Evolutionary conservation across 2,888 invertebrate species (phyloP).

Genomic region (Parnassius apollo): DNA sequence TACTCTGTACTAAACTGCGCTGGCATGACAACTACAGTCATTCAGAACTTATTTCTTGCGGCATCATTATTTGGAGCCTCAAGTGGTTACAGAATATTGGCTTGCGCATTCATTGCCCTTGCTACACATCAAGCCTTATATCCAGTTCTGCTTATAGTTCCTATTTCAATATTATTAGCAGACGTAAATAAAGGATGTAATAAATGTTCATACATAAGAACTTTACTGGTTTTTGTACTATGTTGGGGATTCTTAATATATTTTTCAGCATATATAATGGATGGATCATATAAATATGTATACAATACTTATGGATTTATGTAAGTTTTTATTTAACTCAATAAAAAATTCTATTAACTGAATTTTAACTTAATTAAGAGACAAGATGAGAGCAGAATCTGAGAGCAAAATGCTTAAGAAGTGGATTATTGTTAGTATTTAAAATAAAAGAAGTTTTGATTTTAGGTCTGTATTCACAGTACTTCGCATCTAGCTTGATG

Average conservation of each 20-base stretch:
- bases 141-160: constrained; percentile 91
- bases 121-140: constrained; percentile 92
- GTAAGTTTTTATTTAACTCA: constrained; percentile 70
- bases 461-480: no score
- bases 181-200: constrained; percentile 74
- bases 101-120: constrained; percentile 86
- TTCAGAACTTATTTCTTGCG: constrained; percentile 92
- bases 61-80: constrained; percentile 86
- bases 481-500: no score
- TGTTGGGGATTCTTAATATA: constrained; percentile 80
- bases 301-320: constrained; percentile 91
- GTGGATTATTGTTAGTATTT: no score
- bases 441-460: no score
- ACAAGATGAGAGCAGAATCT: no score
- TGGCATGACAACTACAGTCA: constrained; percentile 93
- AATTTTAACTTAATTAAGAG: no score
- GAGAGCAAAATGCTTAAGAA: no score
- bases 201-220: constrained; percentile 72
- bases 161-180: constrained; percentile 87
- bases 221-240: constrained; percentile 74
- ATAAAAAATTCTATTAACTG: no score
- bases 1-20: constrained; percentile 93
- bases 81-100: constrained; percentile 81
- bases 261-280: constrained; percentile 83
- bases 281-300: constrained; percentile 83